Base-by-base conservation (phyloP, 2,113 vertebrate species). In the Pampusana beccarii region DNA sequence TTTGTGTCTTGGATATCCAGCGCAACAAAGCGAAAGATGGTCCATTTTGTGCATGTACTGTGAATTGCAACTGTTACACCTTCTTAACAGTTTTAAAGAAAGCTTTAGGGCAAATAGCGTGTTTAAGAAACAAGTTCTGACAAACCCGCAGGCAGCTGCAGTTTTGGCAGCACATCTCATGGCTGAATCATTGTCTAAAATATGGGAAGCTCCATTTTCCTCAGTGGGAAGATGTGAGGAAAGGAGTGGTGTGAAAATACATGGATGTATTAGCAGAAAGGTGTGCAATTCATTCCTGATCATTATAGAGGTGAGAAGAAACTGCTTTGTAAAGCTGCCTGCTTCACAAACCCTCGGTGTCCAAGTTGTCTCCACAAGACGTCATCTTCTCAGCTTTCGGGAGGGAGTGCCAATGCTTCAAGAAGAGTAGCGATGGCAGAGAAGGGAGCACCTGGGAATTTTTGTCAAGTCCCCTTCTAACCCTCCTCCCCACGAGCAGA, bases 401-500 rank as follows among this genome's bases (percentile, higher is more conserved):
- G 40, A n/a, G 29, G 8, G 16, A 56, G 90, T 67, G 12, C 42
- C 21, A 7, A 13, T 74, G 33, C 48, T 78, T 89, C 34, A 42
- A 17, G 64, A 65, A 60, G n/a, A 77, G 20, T 4, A 54, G 50
- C 13, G 20, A 16, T 38, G 36, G 28, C 25, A 58, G 72, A 67
- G 72, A 57, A 36, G 21, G 60, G 61, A 88, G 64, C 16, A 54
- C 11, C 9, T 0, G 0, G 20, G 44, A 56, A 58, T 44, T 53
- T 81, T 62, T 21, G 12, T 36, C 5, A 4, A 16, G 51, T 46
- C 24, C 17, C 11, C 46, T 42, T 19, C 2, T 1, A 3, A 1
- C 3, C 10, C 2, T 4, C 3, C 1, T 28, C 29, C 6, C 34
- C 8, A 0, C 12, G 4, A 67, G 56, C 23, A 33, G 53, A 31